These are phyloP conservation scores for Ceyx cyanopectus DNA, from an alignment of 2,113 vertebrate species.

Conservation along the genomic window DNA sequence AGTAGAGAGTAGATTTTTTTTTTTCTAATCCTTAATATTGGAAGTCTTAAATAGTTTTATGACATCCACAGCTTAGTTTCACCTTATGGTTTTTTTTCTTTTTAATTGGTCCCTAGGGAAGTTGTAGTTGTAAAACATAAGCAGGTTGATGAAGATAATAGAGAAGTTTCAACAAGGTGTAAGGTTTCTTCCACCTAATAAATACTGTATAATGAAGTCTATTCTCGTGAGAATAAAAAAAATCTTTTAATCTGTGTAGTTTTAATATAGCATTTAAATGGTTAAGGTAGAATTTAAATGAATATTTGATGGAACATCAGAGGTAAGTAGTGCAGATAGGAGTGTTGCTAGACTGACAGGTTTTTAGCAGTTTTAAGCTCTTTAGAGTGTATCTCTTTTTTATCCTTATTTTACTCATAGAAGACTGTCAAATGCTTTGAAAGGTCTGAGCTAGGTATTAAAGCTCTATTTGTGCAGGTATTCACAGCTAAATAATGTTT, in stretches of 20 bases:
- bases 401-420: neutral
- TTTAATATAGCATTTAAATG: slow-evolving; percentile 6
- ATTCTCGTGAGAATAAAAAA: neutral
- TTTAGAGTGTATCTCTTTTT: neutral
- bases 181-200: neutral
- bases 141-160: neutral
- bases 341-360: neutral
- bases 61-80: neutral
- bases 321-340: neutral
- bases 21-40: neutral
- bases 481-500: neutral
- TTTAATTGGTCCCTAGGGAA: slow-evolving; percentile 3
- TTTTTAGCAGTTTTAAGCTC: neutral
- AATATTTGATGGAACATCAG: neutral
- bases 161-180: neutral
- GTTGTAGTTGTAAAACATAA: neutral
- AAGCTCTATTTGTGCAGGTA: neutral
- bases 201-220: neutral
- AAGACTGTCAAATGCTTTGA: neutral
- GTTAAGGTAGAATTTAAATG: neutral
- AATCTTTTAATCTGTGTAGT: neutral
- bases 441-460: neutral
- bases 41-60: neutral
- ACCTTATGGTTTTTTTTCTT: neutral
- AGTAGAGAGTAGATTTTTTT: neutral